A percentile compares a stretch with the other conserved stretches of the same genome.
Conservation (phyloP, 2,113 vertebrate species). For the Octodon degus region DNA sequence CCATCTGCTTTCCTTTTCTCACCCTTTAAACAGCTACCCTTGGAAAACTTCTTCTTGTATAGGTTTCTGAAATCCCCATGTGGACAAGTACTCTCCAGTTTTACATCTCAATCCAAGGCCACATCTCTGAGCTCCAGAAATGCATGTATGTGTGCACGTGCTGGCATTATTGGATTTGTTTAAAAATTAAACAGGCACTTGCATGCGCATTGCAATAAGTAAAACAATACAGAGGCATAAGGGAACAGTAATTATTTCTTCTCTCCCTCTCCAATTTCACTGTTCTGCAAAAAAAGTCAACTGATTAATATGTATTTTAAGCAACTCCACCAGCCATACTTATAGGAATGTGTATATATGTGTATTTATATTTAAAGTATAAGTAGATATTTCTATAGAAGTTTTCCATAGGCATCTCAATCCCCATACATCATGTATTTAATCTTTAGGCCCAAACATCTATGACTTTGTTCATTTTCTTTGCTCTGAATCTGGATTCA, state of each 20-base stretch:
- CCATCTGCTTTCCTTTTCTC: not conserved
- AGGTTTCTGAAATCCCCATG: not conserved
- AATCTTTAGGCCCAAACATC: not conserved
- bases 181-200: constrained; percentile 15
- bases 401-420: not conserved
- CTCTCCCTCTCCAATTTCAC: not conserved
- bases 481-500: constrained; percentile 39
- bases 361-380: not conserved
- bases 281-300: not conserved
- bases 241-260: not conserved
- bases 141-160: not conserved
- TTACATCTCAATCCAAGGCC: not conserved
- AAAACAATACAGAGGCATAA: not conserved
- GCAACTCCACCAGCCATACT: not conserved
- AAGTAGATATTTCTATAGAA: not conserved
- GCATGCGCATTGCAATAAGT: not conserved
- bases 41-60: not conserved
- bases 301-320: not conserved
- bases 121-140: constrained; percentile 1
- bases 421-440: not conserved
- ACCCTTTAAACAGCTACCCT: not conserved
- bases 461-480: constrained; percentile 8
- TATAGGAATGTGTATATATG: not conserved
- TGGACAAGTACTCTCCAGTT: not conserved
- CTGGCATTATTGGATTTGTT: not conserved